Percentiles rank a stretch among this genome's conserved stretches.
Conservation (phyloP, 1,140 invertebrate species). For the Meloidogyne floridensis region DNA sequence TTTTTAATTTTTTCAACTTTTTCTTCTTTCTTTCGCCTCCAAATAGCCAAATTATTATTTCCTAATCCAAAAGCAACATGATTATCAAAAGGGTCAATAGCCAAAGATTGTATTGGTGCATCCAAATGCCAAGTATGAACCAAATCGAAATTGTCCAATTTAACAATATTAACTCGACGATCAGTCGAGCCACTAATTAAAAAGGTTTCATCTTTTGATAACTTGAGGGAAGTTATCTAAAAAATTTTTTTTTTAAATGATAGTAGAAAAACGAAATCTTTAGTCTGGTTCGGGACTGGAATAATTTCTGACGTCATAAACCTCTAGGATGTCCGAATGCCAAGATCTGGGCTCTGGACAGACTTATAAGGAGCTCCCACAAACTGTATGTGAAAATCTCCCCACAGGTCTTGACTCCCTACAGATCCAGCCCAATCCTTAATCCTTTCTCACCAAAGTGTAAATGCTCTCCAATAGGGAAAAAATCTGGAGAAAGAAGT, state of each 20-base stretch:
- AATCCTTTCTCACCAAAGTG: too few species aligned
- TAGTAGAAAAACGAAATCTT: too few species aligned
- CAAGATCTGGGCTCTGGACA: too few species aligned
- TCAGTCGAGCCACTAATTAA: conserved; percentile 87
- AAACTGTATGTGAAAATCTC: too few species aligned
- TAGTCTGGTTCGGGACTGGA: too few species aligned
- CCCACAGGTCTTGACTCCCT: too few species aligned
- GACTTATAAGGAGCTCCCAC: too few species aligned
- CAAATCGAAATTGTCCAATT: conserved; percentile 74
- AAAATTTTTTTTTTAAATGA: conserved; percentile 23
- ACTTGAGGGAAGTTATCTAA: conserved; percentile 64
- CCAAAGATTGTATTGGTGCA: conserved; percentile 84
- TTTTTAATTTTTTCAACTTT: neutral
- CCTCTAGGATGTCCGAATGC: too few species aligned
- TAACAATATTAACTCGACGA: conserved; percentile 88
- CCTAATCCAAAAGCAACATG: conserved; percentile 82
- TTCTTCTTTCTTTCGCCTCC: conserved; percentile 72
- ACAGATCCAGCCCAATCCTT: too few species aligned
- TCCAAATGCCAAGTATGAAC: conserved; percentile 86
- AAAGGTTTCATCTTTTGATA: conserved; percentile 79
- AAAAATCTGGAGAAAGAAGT: too few species aligned
- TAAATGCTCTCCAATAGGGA: too few species aligned
- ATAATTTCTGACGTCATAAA: too few species aligned
- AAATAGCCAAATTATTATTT: conserved; percentile 80
- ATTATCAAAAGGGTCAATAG: conserved; percentile 78